Percentiles rank a stretch among this genome's conserved stretches.
phyloP scores from a whole-genome alignment of 1,140 invertebrate genomes.

The Paramacrobiotus metropolitanus region DNA sequence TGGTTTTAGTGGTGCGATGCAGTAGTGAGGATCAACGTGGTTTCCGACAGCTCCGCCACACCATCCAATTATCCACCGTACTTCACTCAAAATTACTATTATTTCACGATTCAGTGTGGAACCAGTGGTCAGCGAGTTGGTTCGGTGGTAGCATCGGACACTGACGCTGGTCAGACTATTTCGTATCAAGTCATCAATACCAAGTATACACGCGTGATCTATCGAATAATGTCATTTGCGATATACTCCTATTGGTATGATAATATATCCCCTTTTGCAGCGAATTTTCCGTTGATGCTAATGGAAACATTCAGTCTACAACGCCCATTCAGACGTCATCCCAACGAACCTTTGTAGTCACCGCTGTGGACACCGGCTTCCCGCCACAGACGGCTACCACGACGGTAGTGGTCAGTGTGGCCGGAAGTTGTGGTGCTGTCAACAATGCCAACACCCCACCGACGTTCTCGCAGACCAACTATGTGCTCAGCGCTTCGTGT shows the following conservation, averaged over 20 bases:
- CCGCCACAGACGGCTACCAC: background rate
- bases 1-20: slow-evolving; percentile 5
- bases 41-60: background rate
- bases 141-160: background rate
- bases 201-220: background rate
- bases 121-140: background rate
- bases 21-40: background rate
- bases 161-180: background rate
- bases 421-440: background rate
- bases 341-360: background rate
- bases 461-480: background rate
- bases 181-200: background rate
- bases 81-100: background rate
- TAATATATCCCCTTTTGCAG: background rate
- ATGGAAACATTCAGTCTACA: background rate
- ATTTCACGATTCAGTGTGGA: background rate
- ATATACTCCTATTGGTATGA: background rate
- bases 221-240: background rate
- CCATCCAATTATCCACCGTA: background rate
- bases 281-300: background rate
- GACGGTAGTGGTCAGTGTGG: background rate
- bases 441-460: background rate
- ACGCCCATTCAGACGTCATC: background rate
- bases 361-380: background rate
- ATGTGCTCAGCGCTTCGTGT: background rate